Base-by-base conservation (phyloP, 2,888 invertebrate genomes). In the Drosophila formosana region DNA sequence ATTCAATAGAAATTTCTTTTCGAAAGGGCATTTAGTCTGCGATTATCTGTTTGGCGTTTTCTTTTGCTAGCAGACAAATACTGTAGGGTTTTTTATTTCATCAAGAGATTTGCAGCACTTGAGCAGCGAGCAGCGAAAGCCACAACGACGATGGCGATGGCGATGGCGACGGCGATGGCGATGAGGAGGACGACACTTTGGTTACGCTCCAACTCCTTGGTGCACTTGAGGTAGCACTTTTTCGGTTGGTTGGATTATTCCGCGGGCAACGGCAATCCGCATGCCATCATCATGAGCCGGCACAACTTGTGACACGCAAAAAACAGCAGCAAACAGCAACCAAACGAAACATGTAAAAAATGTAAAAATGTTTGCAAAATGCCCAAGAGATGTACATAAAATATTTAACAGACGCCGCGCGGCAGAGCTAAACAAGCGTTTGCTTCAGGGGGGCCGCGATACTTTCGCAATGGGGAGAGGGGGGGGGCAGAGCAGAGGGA, bases 331-430 rank as follows among this genome's bases (percentile, higher is more conserved):
- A 70, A 57, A 57, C 11, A 49, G 26, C 5, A 4, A 28, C 11
- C 28, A 58, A 41, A 34, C 39, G 3, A 62, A 64, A 53, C 73
- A 47, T 72, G 63, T 66, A 55, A 43, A 73, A 76, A 72, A 76
- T 78, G 79, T 78, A 85, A 86, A 89, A 89, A 86, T 84, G 84
- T 80, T 77, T 80, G 79, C 74, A 72, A 82, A 90, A 90, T 83
- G 82, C 91, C 90, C 91, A 79, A 69, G 90, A 91, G 91, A 88
- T 87, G 82, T 76, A 80, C 89, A 90, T 91, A 91, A 91, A 91
- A 91, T 91, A 91, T 91, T 91, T 91, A 91, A 91, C 88, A 81
- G 89, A 73, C 82, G 57, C 71, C 58, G 65, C 63, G 45, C 23
- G 28, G n/a, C 66, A 39, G 26, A 18, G 30, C 26, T 39, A 66